Base-by-base conservation (phyloP, 2,113 vertebrate species). In the Mus spicilegus region DNA sequence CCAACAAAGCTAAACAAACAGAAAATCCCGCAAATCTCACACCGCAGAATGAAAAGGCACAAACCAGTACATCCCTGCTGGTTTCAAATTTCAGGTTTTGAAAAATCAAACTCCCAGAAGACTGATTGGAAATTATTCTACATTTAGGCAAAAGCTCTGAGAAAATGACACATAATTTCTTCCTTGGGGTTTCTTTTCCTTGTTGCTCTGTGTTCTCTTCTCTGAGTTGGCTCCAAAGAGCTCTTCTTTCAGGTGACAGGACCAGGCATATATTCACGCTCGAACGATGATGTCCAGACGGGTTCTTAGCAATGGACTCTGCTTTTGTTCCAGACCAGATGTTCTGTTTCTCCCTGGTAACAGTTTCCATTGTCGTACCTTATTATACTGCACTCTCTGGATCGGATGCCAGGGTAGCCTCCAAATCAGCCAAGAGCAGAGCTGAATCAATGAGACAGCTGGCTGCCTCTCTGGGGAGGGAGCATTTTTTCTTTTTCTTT, bases 401-500 rank as follows among this genome's bases (percentile, higher is more conserved):
- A 98, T 98, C 98, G 94, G 49, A 97, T 98, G 98, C 98, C 98
- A 98, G 94, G 80, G 96, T 97, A 98, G 87, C 96, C 97, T 98
- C 97, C 97, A 63, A 97, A 92, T 97, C 97, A 97, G 98, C 98
- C 97, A 98, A 97, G 96, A 98, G 96, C 97, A 89, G 46, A 19
- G 91, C 95, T 93, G 98, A 98, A 98, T 99, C 98, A 98, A 98
- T 98, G 98, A 98, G 98, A 98, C 98, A 99, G 98, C 98, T 99
- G 98, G 98, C 56, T 0, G 94, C 97, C 96, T 98, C 98, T 97
- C 97, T 65, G 46, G 98, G 98, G 98, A 98, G 93, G 92, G 95
- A 84, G 80, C 58, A 0, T 42, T 22, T 42, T 73, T 22, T 73
- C n/a, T 36, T 36, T 70, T n/a, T 39, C 39, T 81, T 58, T 98